Evolutionary conservation across 2,797 vertebrate genomes (phyloP).

Genomic region (Ibycter americanus): DNA sequence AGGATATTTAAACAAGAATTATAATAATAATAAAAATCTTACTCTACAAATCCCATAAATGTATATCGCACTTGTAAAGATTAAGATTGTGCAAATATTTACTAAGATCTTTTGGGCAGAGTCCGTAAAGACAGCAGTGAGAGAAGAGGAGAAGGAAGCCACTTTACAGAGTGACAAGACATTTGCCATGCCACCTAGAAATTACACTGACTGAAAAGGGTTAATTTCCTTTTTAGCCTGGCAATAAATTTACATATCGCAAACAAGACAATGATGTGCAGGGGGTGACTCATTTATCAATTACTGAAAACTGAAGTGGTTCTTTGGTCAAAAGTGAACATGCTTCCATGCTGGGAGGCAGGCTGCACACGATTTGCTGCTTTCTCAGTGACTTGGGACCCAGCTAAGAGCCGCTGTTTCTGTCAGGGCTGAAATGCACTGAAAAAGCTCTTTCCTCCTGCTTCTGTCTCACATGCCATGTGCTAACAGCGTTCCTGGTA

Average conservation of each 20-base stretch:
- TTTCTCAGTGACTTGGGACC: neutral
- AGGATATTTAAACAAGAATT: neutral
- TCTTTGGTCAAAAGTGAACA: neutral
- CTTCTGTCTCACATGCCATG: neutral
- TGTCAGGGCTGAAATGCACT: neutral
- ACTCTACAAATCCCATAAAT: neutral
- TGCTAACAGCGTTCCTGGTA: neutral
- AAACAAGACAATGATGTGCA: neutral
- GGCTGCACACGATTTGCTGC: neutral
- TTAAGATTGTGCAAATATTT: too few relatives aligned
- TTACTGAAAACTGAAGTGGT: neutral
- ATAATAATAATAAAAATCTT: neutral
- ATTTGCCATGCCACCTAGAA: neutral
- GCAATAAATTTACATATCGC: neutral
- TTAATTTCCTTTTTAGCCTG: neutral
- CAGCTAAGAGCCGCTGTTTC: neutral
- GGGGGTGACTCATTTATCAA: neutral
- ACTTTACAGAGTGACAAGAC: neutral
- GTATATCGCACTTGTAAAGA: neutral
- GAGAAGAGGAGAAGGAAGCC: neutral
- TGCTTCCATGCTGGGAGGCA: neutral
- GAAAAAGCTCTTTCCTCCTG: neutral
- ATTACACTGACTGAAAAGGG: neutral
- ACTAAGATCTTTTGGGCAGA: neutral
- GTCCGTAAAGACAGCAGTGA: neutral